These are phyloP conservation scores for Desmodus rotundus DNA, from an alignment of 2,113 vertebrate species.

Conservation along the genomic window DNA sequence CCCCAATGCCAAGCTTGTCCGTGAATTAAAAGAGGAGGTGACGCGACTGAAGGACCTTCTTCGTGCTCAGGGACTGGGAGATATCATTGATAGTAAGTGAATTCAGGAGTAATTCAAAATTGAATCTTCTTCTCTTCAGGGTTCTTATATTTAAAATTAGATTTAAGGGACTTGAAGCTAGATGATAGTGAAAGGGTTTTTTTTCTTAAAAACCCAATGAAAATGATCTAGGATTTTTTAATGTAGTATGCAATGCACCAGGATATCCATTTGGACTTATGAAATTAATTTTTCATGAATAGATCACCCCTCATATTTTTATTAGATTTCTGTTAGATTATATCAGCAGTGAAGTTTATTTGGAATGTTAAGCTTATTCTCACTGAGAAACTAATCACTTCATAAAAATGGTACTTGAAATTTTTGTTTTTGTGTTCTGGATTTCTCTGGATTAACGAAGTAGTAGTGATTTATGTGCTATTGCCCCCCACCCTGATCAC, in stretches of 20 bases:
- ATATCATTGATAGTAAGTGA: slow-evolving; percentile 98
- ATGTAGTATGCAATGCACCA: background rate
- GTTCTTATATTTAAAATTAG: background rate
- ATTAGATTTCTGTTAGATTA: slow-evolving; percentile 14
- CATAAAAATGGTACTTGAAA: background rate
- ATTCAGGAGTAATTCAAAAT: background rate
- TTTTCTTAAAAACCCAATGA: background rate
- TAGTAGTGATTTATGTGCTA: background rate
- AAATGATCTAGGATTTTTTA: background rate
- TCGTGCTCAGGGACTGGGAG: slow-evolving; percentile 95
- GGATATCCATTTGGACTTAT: background rate
- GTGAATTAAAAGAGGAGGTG: slow-evolving; percentile 98
- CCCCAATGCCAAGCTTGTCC: slow-evolving; percentile 96
- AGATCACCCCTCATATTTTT: background rate
- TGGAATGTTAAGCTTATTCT: background rate
- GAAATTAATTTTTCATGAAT: background rate
- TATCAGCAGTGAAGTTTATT: slow-evolving; percentile 24
- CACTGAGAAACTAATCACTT: slow-evolving; percentile 13
- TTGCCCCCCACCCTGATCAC: background rate
- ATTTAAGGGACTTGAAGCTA: background rate
- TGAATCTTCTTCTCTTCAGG: background rate
- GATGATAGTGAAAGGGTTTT: background rate
- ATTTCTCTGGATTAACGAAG: background rate
- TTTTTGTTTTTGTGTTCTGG: background rate
- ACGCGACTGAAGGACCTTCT: slow-evolving; percentile 94